Evolutionary conservation across 2,797 vertebrate genomes (phyloP), one percentile per base, ranked within the genome.

Genomic region (Ataeniobius toweri): DNA sequence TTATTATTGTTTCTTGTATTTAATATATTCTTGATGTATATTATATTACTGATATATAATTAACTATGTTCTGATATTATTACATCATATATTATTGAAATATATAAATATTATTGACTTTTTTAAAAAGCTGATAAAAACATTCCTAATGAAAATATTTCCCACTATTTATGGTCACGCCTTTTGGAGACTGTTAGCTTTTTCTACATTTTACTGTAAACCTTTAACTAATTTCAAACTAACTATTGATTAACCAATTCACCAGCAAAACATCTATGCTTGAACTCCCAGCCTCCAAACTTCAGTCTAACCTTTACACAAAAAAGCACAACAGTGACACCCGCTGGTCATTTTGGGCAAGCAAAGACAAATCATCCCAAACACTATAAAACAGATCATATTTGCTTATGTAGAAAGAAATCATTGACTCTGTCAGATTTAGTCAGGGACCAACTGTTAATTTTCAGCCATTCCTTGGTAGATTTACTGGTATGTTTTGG

Each of bases 281-380:
- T 8, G 22, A 3, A 55, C 36, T 55, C 26, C 24, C 22, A 76
- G 6, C 41, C 48, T 69, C 46, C 69, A 1, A 16, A 22, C 50
- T 56, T 61, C 14, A 50, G 59, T 68, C 28, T 1, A 2, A 26
- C 1, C 20, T n/a, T 4, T 24, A 65, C n/a, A n/a, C 0, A 44
- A 12, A n/a, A 67, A 26, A 71, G 78, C 73, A 44, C 46, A 81
- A 89, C 79, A 82, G 78, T 0, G 74, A 69, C 83, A 73, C 76
- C 89, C 0, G 0, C 72, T 91, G 89, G 82, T 36, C 28, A 51
- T 71, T 76, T 28, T 44, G 5, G 41, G 13, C 10, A 59, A 44
- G 48, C 14, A 24, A 36, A 26, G 14, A 63, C 28, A 50, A 63
- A 3, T 1, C 9, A 36, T 22, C 2, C 13, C 1, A 26, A 24